Evolutionary conservation across 1,140 invertebrate species (phyloP).

Genomic region (Myzus persicae): DNA sequence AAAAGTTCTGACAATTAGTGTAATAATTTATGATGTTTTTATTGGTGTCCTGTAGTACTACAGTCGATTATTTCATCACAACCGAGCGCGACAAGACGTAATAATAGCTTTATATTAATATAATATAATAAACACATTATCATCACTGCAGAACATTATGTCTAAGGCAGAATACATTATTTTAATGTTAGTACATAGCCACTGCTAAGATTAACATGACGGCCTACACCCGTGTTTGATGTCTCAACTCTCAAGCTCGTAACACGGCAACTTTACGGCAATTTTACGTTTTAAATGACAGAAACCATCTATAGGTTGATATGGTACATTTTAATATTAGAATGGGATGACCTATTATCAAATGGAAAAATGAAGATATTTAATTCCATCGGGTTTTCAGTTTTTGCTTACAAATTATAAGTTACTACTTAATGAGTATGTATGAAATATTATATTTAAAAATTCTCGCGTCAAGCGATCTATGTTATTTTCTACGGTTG

Average conservation of each 20-base stretch:
- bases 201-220: not conserved
- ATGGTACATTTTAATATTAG: not conserved
- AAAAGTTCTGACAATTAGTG: conserved; percentile 8
- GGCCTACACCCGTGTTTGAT: not conserved
- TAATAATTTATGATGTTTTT: conserved; percentile 37
- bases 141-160: not conserved
- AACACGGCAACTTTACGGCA: not conserved
- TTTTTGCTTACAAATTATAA: not conserved
- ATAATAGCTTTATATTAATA: not conserved
- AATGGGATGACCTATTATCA: not conserved
- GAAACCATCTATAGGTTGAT: not conserved
- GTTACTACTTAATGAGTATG: not conserved
- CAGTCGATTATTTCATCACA: not conserved
- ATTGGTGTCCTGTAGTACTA: not conserved
- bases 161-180: not conserved
- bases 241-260: not conserved
- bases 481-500: not conserved
- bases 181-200: not conserved
- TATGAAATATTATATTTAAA: not conserved
- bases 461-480: not conserved
- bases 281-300: not conserved
- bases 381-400: not conserved
- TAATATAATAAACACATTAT: not conserved
- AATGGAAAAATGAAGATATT: not conserved
- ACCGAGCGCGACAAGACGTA: not conserved